These are phyloP conservation scores for Megastigmus dorsalis DNA, from an alignment of 2,888 invertebrate genomes.

Conservation along the genomic window DNA sequence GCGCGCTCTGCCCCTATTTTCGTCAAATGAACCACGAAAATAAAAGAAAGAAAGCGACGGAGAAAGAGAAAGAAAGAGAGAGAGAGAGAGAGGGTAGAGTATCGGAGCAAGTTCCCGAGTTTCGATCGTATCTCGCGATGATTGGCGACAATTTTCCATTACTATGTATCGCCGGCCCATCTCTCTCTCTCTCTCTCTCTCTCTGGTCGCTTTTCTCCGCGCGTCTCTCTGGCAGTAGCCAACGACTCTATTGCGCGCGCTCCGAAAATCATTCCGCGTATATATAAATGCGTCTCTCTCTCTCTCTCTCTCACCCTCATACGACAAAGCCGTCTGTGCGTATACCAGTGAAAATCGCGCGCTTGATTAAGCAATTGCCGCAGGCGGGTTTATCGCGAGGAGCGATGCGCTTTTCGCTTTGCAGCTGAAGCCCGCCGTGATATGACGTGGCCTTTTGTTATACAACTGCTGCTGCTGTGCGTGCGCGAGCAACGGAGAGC, in stretches of 20 bases:
- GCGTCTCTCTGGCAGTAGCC: too few relatives aligned
- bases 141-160: constrained; percentile 74
- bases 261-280: constrained; percentile 5
- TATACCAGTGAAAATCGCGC: background rate
- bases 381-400: background rate
- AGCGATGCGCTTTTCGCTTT: background rate
- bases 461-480: too few relatives aligned
- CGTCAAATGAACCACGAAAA: constrained; percentile 69
- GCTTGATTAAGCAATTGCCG: constrained; percentile 37
- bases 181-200: too few relatives aligned
- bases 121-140: constrained; percentile 68
- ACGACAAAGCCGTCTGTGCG: background rate
- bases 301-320: too few relatives aligned
- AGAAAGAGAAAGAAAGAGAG: constrained; percentile 16
- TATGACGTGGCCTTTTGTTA: background rate
- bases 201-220: background rate
- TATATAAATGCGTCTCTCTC: too few relatives aligned
- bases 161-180: constrained; percentile 72
- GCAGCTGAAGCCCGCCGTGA: background rate
- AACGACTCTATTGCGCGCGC: background rate
- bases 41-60: constrained; percentile 66
- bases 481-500: background rate
- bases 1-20: constrained; percentile 59
- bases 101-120: background rate
- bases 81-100: background rate